A percentile compares a stretch with the other conserved stretches of the same genome.
Conservation (phyloP, 2,113 vertebrate genomes). For the Agapornis roseicollis region DNA sequence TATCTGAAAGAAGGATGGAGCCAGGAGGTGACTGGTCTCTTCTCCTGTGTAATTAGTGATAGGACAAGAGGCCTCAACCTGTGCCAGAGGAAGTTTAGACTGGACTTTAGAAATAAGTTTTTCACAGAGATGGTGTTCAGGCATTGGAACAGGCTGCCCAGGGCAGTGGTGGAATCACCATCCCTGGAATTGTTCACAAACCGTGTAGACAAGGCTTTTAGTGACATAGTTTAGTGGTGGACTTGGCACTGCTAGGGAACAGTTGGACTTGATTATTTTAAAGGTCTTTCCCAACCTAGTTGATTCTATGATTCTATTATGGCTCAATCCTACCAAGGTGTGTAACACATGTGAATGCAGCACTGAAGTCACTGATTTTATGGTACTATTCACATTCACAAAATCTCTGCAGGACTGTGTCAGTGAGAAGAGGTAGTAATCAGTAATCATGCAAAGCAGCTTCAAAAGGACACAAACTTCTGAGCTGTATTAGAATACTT, state of each 20-base stretch:
- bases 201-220: not conserved
- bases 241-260: no score
- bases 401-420: not conserved
- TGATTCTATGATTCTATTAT: not conserved
- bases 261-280: no score
- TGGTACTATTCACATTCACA: not conserved
- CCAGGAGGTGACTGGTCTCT: not conserved
- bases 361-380: not conserved
- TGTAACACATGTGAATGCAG: not conserved
- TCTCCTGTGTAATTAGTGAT: not conserved
- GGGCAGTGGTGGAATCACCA: not conserved
- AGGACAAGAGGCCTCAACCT: not conserved
- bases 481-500: not conserved
- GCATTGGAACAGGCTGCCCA: not conserved
- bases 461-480: not conserved
- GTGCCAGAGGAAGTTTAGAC: not conserved
- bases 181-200: not conserved
- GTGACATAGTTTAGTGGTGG: not conserved
- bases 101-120: not conserved
- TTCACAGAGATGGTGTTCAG: not conserved
- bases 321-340: not conserved
- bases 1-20: not conserved
- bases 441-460: not conserved
- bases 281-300: no score
- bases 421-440: not conserved